phyloP scores from a whole-genome alignment of 2,113 vertebrate species.

The Pipra filicauda region DNA sequence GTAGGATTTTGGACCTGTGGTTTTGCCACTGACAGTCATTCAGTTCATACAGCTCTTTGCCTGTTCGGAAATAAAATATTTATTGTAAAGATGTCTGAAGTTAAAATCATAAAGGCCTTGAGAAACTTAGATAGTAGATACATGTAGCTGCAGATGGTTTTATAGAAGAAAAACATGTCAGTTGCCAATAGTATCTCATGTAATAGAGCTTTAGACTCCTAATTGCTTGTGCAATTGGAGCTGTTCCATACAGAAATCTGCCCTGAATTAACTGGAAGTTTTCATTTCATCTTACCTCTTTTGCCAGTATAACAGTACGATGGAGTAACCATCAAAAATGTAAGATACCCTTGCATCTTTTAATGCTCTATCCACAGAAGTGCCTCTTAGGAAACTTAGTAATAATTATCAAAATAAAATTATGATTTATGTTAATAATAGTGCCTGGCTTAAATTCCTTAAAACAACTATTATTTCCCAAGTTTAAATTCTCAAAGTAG shows the following conservation, averaged over 20 bases:
- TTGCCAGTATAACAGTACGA: neutral
- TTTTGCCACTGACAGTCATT: neutral
- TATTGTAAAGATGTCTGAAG: neutral
- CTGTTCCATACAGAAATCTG: neutral
- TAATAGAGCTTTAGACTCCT: neutral
- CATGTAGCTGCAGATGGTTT: neutral
- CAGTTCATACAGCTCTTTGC: neutral
- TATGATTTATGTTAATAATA: neutral
- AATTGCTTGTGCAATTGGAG: neutral
- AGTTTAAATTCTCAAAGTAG: neutral
- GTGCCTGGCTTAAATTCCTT: neutral
- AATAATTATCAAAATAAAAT: conserved; percentile 11
- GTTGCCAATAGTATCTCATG: neutral
- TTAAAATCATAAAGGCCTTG: neutral
- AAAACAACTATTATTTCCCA: neutral
- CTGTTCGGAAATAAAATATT: neutral
- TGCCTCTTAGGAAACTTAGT: conserved; percentile 32
- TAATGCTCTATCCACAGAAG: conserved; percentile 10
- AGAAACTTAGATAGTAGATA: neutral
- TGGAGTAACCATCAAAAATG: neutral
- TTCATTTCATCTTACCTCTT: neutral
- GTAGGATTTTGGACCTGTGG: neutral
- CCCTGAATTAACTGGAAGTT: neutral
- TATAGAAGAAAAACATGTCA: neutral
- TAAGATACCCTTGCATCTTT: neutral